Evolutionary conservation across 1,140 invertebrate genomes (phyloP).

Genomic region (Drosophila subobscura): DNA sequence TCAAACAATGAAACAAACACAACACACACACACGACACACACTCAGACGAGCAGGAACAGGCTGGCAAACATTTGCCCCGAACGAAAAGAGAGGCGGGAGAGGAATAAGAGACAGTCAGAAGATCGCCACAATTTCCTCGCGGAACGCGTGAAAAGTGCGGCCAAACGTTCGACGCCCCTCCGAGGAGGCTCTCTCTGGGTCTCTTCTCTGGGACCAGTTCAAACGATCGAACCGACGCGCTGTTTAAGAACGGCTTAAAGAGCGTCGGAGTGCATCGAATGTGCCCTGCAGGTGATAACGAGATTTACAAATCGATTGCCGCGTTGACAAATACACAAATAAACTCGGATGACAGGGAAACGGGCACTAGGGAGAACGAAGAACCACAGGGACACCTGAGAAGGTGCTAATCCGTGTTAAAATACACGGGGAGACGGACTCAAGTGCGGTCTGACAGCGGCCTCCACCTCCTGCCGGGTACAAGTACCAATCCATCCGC

Average conservation of each 20-base stretch:
- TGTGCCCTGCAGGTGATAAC: conserved; percentile 61
- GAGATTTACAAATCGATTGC: conserved; percentile 81
- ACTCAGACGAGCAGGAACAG: conserved; percentile 36
- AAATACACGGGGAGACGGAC: conserved; percentile 14
- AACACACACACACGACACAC: neutral
- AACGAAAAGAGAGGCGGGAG: conserved; percentile 1
- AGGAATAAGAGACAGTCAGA: neutral
- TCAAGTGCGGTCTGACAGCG: conserved; percentile 1
- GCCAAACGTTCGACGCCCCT: conserved; percentile 18
- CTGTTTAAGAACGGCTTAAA: conserved; percentile 73
- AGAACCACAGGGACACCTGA: conserved; percentile 45
- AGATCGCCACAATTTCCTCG: conserved; percentile 41
- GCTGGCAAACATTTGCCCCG: conserved; percentile 36
- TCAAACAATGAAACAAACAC: conserved; percentile 74
- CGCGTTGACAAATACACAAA: conserved; percentile 62
- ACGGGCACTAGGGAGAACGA: conserved; percentile 8
- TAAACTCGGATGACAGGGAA: conserved; percentile 4
- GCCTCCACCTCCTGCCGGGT: conserved; percentile 22
- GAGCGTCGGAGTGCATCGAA: conserved; percentile 6
- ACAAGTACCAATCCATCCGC: conserved; percentile 34
- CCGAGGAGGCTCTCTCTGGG: conserved; percentile 2
- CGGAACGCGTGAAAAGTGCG: conserved; percentile 56
- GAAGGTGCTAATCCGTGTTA: conserved; percentile 42
- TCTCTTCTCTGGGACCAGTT: conserved; percentile 29
- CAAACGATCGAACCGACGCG: conserved; percentile 59